Percentiles rank a stretch among this genome's conserved stretches.
These are phyloP conservation scores for Bradypodion pumilum DNA, from an alignment of 2,797 vertebrate species.

Conservation along the genomic window DNA sequence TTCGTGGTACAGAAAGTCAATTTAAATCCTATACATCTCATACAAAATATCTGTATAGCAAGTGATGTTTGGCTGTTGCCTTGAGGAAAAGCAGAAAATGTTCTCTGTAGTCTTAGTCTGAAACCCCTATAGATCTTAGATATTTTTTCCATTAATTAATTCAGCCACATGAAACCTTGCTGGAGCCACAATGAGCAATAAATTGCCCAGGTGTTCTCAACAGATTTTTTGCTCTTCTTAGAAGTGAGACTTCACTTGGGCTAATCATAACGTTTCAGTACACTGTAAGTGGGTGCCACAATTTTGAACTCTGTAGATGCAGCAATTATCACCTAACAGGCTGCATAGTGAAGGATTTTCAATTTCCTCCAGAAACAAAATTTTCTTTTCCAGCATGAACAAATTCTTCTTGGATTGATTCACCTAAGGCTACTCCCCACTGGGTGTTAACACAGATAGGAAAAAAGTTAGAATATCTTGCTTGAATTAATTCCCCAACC, in stretches of 20 bases:
- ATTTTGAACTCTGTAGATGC: constrained; percentile 27
- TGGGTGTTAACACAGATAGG: constrained; percentile 36
- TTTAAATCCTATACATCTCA: neutral
- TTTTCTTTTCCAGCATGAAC: constrained; percentile 1
- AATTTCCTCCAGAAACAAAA: constrained; percentile 28
- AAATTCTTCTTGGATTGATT: constrained; percentile 14
- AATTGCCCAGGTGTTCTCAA: constrained; percentile 15
- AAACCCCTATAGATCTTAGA: neutral
- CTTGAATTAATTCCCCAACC: no score
- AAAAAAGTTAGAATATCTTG: constrained; percentile 18
- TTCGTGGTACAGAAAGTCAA: neutral
- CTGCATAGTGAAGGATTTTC: constrained; percentile 28
- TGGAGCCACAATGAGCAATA: constrained; percentile 1
- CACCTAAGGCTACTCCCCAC: neutral
- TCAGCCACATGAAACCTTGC: neutral
- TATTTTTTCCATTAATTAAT: constrained; percentile 19
- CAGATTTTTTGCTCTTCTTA: constrained; percentile 20
- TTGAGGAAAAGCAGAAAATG: neutral
- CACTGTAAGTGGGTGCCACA: constrained; percentile 23
- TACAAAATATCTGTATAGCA: neutral
- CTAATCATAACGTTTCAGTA: constrained; percentile 28
- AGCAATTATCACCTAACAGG: constrained; percentile 30
- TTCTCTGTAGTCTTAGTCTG: neutral
- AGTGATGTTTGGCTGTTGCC: neutral
- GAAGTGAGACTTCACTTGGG: neutral